Conservation (phyloP, 2,888 invertebrate species). For the Podotricha telesiphe region DNA sequence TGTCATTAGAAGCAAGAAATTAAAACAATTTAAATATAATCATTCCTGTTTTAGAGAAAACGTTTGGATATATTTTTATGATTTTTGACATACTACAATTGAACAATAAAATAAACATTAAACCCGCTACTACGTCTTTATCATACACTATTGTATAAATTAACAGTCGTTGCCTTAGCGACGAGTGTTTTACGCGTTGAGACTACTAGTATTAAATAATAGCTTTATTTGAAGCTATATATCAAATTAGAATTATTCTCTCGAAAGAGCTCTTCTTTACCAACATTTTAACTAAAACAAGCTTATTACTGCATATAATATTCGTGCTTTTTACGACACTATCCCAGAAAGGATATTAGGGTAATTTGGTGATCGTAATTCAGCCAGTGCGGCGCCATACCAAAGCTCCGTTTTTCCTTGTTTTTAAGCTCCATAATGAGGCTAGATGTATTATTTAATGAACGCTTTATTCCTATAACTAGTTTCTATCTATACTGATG, state of each 20-base stretch:
- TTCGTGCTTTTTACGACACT: conserved; percentile 11
- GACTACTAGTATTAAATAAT: too few relatives aligned
- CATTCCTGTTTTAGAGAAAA: too few relatives aligned
- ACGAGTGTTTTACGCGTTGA: too few relatives aligned
- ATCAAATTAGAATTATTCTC: background rate
- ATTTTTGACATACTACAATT: too few relatives aligned
- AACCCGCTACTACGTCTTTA: too few relatives aligned
- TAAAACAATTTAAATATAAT: too few relatives aligned
- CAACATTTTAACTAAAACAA: background rate
- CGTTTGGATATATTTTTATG: too few relatives aligned
- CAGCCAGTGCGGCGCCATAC: conserved; percentile 34
- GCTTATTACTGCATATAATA: conserved; percentile 2
- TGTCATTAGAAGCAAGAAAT: too few relatives aligned
- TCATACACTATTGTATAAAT: too few relatives aligned
- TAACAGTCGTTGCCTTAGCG: too few relatives aligned
- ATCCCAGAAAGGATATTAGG: conserved; percentile 32
- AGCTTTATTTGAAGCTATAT: too few relatives aligned
- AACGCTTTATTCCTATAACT: background rate
- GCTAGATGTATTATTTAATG: conserved; percentile 7
- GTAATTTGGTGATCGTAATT: conserved; percentile 45
- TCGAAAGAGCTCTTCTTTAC: background rate
- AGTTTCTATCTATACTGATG: background rate
- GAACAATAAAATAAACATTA: too few relatives aligned
- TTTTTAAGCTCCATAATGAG: background rate
- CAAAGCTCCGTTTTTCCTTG: conserved; percentile 15